Conservation (phyloP, 1,140 invertebrate species). For the Glomeris maerens region DNA sequence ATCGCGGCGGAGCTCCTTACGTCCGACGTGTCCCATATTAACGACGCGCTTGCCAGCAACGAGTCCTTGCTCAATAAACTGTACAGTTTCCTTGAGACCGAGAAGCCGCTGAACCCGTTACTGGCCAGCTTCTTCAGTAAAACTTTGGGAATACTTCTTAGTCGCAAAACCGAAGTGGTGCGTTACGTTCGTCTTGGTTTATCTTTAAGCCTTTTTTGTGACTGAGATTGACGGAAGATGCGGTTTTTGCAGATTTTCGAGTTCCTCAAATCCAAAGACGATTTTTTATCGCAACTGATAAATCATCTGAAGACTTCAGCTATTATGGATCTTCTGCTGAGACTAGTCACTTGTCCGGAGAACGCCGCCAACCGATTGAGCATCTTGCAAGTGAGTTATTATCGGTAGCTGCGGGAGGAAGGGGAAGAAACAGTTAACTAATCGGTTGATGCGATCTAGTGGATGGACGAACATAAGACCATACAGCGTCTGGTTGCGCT, state of each 20-base stretch:
- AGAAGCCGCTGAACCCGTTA: conserved; percentile 78
- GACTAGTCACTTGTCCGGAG: conserved; percentile 72
- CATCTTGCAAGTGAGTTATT: conserved; percentile 57
- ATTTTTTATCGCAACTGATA: conserved; percentile 70
- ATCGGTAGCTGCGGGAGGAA: background rate
- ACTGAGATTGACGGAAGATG: background rate
- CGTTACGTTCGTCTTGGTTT: conserved; percentile 16
- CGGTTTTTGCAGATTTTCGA: conserved; percentile 69
- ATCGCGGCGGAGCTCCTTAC: conserved; percentile 88
- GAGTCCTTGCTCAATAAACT: conserved; percentile 61
- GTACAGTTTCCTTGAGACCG: conserved; percentile 68
- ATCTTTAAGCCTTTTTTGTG: conserved; percentile 2
- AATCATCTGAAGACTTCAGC: conserved; percentile 85
- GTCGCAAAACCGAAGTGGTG: conserved; percentile 60
- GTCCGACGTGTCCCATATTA: conserved; percentile 66
- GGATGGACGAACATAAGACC: conserved; percentile 73
- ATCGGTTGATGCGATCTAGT: conserved; percentile 41
- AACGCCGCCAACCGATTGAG: conserved; percentile 58
- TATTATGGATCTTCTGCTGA: conserved; percentile 83
- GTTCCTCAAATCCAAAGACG: conserved; percentile 69
- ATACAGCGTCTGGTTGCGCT: conserved; percentile 66
- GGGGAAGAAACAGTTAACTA: background rate
- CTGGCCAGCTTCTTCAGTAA: conserved; percentile 92
- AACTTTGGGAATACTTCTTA: conserved; percentile 72
- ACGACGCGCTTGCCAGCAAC: conserved; percentile 67